Evolutionary conservation across 2,888 invertebrate genomes (phyloP).

Genomic region (Julus scanicus): DNA sequence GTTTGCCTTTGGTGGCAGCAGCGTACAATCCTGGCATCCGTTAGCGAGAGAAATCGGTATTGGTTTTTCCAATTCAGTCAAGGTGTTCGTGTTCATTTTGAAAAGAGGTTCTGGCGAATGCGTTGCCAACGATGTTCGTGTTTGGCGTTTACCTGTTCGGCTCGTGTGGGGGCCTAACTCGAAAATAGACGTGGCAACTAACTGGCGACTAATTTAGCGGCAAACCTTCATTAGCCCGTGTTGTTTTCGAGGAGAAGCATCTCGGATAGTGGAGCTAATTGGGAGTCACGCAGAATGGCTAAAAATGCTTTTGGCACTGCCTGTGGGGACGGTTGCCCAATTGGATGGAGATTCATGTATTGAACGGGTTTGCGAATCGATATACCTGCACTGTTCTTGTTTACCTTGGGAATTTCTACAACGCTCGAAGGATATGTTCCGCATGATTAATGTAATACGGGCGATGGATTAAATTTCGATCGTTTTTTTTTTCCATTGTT

Average conservation of each 20-base stretch:
- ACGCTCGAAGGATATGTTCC: background rate
- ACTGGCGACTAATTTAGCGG: background rate
- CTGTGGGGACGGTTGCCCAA: background rate
- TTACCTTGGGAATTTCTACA: background rate
- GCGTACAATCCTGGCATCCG: background rate
- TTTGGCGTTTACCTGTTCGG: background rate
- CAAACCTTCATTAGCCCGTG: too few relatives aligned
- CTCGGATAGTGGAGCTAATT: background rate
- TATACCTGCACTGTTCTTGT: background rate
- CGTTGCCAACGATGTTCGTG: background rate
- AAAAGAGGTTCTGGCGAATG: background rate
- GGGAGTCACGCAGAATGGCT: background rate
- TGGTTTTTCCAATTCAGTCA: background rate
- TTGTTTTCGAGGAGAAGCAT: background rate
- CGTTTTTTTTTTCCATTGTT: background rate
- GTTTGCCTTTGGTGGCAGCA: background rate
- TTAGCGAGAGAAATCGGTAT: background rate
- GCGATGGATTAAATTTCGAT: background rate
- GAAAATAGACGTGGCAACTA: background rate
- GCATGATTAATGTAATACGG: slow-evolving; percentile 16
- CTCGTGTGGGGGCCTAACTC: background rate
- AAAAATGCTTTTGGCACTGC: slow-evolving; percentile 13
- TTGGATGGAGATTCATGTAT: background rate
- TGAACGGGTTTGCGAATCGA: background rate
- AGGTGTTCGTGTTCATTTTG: background rate